Conservation (phyloP, 2,113 vertebrate genomes). For the Prietella phreatophila region DNA sequence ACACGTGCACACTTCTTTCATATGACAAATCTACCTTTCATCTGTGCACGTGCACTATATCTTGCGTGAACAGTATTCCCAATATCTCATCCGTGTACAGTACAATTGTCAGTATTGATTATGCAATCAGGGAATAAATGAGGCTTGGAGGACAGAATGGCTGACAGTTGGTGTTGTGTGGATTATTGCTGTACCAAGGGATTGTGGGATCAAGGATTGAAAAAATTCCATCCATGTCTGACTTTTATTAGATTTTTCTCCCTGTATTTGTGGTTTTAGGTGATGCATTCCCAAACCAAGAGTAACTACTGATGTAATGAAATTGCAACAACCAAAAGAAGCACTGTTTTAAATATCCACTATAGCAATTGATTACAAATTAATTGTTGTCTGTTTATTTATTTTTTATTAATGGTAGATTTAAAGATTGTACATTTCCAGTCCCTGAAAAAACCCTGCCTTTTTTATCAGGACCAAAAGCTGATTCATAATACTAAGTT, state of each 20-base stretch:
- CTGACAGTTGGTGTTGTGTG: conserved; percentile 5
- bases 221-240: conserved; percentile 49
- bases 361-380: neutral
- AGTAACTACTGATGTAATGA: conserved; percentile 33
- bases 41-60: neutral
- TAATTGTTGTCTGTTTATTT: neutral
- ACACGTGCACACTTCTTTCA: neutral
- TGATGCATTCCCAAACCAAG: conserved; percentile 24
- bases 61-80: neutral
- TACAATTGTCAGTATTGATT: conserved; percentile 25
- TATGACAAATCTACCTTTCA: conserved; percentile 27
- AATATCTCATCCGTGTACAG: conserved; percentile 1
- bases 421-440: neutral
- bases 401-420: neutral
- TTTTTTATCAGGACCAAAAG: conserved; percentile 21
- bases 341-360: neutral
- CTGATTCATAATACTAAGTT: conserved; percentile 49
- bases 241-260: conserved; percentile 20
- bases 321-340: conserved; percentile 29
- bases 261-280: conserved; percentile 3
- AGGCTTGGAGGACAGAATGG: conserved; percentile 11
- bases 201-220: conserved; percentile 20
- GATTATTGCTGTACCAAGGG: conserved; percentile 16
- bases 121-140: conserved; percentile 4
- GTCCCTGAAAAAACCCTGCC: neutral